A percentile compares a stretch with the other conserved stretches of the same genome.
phyloP scores from a whole-genome alignment of 2,888 invertebrate genomes.

The Pomacea canaliculata region DNA sequence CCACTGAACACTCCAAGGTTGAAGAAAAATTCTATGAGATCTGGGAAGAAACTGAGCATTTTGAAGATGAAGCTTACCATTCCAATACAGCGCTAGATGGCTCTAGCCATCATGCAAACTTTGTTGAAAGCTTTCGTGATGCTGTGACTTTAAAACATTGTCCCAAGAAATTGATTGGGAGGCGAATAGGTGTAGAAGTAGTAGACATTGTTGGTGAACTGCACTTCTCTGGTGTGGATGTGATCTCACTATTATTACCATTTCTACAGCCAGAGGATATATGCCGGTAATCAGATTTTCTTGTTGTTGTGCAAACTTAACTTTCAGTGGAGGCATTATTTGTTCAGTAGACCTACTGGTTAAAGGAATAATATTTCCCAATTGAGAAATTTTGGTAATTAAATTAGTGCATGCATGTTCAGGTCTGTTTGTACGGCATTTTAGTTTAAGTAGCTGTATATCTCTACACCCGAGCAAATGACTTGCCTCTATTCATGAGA shows the following conservation, averaged over 20 bases:
- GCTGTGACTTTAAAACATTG: constrained; percentile 29
- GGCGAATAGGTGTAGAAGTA: constrained; percentile 49
- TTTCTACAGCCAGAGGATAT: constrained; percentile 45
- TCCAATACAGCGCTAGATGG: constrained; percentile 9
- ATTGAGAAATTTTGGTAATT: too few species aligned
- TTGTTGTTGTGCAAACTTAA: not conserved
- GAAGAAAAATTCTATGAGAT: constrained; percentile 1
- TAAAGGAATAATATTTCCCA: too few species aligned
- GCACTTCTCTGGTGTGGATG: constrained; percentile 35
- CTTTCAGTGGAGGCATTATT: too few species aligned
- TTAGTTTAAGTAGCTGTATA: too few species aligned
- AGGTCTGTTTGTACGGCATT: too few species aligned
- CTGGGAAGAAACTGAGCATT: constrained; percentile 5
- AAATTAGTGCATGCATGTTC: too few species aligned
- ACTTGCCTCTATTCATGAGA: too few species aligned
- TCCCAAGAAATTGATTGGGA: constrained; percentile 50
- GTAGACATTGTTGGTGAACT: constrained; percentile 55
- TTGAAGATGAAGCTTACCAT: constrained; percentile 22
- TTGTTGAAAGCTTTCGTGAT: constrained; percentile 28
- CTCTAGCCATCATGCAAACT: constrained; percentile 16
- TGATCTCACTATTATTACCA: constrained; percentile 36
- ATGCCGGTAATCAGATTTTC: constrained; percentile 43
- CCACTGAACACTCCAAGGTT: not conserved
- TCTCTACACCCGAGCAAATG: too few species aligned
- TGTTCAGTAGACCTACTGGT: too few species aligned